Percentiles rank a stretch among this genome's conserved stretches.
phyloP scores from a whole-genome alignment of 2,888 invertebrate species.

The Onthophagus sagittarius region DNA sequence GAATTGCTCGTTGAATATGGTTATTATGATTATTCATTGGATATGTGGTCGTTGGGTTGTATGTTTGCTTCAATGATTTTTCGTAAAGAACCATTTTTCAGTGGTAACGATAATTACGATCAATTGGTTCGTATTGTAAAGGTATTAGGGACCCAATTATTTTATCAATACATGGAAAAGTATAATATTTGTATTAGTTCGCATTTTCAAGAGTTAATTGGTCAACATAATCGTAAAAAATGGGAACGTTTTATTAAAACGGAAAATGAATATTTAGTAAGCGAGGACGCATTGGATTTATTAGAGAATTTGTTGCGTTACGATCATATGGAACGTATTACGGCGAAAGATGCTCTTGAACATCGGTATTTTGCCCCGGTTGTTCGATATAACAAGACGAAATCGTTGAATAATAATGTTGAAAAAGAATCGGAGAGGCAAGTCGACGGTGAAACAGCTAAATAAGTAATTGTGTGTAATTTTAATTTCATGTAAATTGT shows the following conservation, averaged over 20 bases:
- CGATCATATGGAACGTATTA: slow-evolving; percentile 45
- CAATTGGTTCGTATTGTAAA: slow-evolving; percentile 45
- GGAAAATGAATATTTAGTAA: slow-evolving; percentile 46
- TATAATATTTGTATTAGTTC: slow-evolving; percentile 42
- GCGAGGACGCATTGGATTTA: slow-evolving; percentile 42
- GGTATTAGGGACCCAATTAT: slow-evolving; percentile 42
- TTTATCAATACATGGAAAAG: slow-evolving; percentile 41
- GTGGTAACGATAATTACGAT: slow-evolving; percentile 45
- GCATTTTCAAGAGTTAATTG: slow-evolving; percentile 36
- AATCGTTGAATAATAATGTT: slow-evolving; percentile 4
- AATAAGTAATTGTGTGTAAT: slow-evolving; percentile 2
- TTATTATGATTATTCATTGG: slow-evolving; percentile 47
- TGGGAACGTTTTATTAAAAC: slow-evolving; percentile 46
- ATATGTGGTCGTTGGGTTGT: slow-evolving; percentile 48
- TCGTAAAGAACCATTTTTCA: slow-evolving; percentile 46
- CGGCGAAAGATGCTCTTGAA: slow-evolving; percentile 43
- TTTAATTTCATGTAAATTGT: slow-evolving; percentile 5
- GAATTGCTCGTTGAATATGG: slow-evolving; percentile 46
- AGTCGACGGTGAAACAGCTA: not conserved
- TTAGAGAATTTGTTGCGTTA: slow-evolving; percentile 43
- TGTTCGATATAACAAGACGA: slow-evolving; percentile 19
- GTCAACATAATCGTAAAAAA: slow-evolving; percentile 40
- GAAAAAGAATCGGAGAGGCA: not conserved
- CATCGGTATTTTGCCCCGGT: slow-evolving; percentile 44
- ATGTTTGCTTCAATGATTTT: slow-evolving; percentile 48